Evolutionary conservation across 1,140 invertebrate genomes (phyloP), one percentile per base, ranked within the genome.

Genomic region (Lycorma delicatula): DNA sequence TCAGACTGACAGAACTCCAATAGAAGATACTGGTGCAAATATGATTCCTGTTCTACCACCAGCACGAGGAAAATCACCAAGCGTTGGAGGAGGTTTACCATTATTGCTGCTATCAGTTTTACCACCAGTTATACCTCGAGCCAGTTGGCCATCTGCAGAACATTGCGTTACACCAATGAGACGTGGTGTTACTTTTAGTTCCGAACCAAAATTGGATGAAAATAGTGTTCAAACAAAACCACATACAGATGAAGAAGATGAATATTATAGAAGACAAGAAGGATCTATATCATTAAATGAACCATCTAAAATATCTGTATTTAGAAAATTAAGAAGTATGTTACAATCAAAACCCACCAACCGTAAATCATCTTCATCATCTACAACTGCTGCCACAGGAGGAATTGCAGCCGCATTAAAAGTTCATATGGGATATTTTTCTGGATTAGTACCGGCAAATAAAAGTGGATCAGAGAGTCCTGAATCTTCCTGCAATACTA

Each of bases 81-180:
- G 83, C 60, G 79, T 85, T 26, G 79, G 79, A 36, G 82, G 83
- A 13, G 83, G 83, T 28, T 69, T 86, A 46, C 84, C 84, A 2
- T 76, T 85, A 66, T 70, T 87, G 13, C 70, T 86, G 52, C 76
- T 87, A 7, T 85, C 83, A 25, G 83, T 86, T 16, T 71, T 86
- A 16, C 84, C 84, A 0, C 82, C 84, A 20, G 83, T 86, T 26
- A 86, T 85, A 53, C 84, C 85, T 0, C 72, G 85, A 53, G 85
- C 66, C 1, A 63, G 62, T 38, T 66, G 63, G 64, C 66, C 66
- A 23, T 66, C 62, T n/a, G 63, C 56, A 28, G 62, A 63, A 27
- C 60, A 59, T 36, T 56, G 52, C 29, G 60, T 53, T 6, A 58
- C 54, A 20, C 56, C 34, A 56, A 71, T 74, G 59, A 68, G 72